Conservation (phyloP, 2,888 invertebrate genomes). For the Melanotus villosus region DNA sequence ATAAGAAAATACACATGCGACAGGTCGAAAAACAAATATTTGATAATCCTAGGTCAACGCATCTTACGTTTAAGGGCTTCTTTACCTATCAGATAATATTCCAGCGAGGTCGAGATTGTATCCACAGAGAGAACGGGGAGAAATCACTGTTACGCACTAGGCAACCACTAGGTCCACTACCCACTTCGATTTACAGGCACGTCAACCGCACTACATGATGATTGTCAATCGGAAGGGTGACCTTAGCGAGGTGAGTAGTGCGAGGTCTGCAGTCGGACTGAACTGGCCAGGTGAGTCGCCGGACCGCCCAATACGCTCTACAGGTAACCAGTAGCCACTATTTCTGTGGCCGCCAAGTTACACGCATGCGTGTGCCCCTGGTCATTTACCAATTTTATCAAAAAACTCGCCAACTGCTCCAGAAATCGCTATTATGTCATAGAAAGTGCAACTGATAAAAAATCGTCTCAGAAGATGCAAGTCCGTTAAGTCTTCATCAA, state of each 20-base stretch:
- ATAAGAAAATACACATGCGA: not conserved
- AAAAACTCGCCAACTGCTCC: conserved; percentile 18
- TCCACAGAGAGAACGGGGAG: not conserved
- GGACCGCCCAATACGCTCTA: conserved; percentile 65
- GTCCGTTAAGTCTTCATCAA: not conserved
- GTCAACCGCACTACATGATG: conserved; percentile 43
- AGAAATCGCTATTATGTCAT: not conserved
- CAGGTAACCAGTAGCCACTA: conserved; percentile 66
- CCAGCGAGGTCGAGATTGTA: not conserved
- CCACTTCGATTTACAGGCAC: conserved; percentile 33
- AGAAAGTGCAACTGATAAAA: not conserved
- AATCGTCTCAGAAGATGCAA: not conserved
- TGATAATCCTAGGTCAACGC: not conserved
- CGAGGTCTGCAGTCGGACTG: conserved; percentile 65
- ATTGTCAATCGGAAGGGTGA: conserved; percentile 43
- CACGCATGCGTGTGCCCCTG: conserved; percentile 63
- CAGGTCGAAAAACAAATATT: not conserved
- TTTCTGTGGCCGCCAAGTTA: conserved; percentile 60
- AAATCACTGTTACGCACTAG: conserved; percentile 23
- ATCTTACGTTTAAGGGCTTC: not conserved
- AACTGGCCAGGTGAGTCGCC: conserved; percentile 64
- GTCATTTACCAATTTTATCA: conserved; percentile 45
- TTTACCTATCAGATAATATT: conserved; percentile 3
- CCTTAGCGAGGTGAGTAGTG: conserved; percentile 57
- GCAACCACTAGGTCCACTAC: conserved; percentile 24